phyloP scores from a whole-genome alignment of 2,113 vertebrate species.

The Cynocephalus volans region DNA sequence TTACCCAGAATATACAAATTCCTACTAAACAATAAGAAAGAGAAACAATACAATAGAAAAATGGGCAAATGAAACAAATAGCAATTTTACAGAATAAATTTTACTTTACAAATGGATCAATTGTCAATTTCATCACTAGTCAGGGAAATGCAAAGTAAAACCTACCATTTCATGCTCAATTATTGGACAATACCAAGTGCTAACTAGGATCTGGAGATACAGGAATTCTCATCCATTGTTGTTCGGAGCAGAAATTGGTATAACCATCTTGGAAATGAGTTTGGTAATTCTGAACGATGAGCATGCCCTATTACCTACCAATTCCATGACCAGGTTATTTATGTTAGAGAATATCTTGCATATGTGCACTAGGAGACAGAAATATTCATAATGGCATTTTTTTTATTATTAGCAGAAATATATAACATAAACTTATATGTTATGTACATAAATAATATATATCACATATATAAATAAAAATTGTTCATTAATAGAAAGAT shows the following conservation, averaged over 20 bases:
- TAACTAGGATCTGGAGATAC: background rate
- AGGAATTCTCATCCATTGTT: background rate
- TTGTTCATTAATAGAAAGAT: slow-evolving; percentile 17
- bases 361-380: background rate
- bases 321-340: background rate
- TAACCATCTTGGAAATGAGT: slow-evolving; percentile 27
- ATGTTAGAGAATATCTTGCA: background rate
- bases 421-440: background rate
- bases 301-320: background rate
- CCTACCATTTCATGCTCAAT: background rate
- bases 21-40: background rate
- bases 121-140: background rate
- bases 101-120: background rate
- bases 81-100: slow-evolving; percentile 6
- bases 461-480: slow-evolving; percentile 13
- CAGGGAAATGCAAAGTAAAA: background rate
- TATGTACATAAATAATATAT: background rate
- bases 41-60: slow-evolving; percentile 7
- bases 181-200: background rate
- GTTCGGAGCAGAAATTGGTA: background rate
- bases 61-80: slow-evolving; percentile 1
- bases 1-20: background rate
- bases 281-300: background rate
- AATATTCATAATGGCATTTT: background rate
- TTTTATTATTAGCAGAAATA: slow-evolving; percentile 8